These are phyloP conservation scores for Rhipidura dahli DNA, from an alignment of 2,113 vertebrate species.

Conservation along the genomic window DNA sequence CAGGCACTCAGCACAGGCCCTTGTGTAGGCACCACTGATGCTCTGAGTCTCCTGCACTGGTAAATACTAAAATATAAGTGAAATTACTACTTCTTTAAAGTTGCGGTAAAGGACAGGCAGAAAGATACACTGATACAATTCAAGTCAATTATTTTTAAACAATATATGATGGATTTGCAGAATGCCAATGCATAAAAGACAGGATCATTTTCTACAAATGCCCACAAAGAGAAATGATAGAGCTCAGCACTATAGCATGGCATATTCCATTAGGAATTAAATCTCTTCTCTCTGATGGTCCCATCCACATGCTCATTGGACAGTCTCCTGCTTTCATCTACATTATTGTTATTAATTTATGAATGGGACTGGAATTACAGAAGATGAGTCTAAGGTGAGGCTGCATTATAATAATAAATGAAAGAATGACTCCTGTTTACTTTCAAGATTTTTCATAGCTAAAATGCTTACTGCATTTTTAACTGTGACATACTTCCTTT, in stretches of 20 bases:
- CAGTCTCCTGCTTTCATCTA: constrained; percentile 65
- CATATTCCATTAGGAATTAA: constrained; percentile 61
- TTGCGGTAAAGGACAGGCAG: background rate
- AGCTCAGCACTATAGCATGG: constrained; percentile 4
- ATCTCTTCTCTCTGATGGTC: constrained; percentile 60
- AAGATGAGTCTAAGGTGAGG: constrained; percentile 66
- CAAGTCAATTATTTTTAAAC: constrained; percentile 27
- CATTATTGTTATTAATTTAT: constrained; percentile 75
- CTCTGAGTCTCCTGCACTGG: background rate
- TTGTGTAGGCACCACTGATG: fast-evolving
- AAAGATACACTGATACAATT: background rate
- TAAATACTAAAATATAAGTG: background rate
- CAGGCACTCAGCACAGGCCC: background rate
- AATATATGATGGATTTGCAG: constrained; percentile 29
- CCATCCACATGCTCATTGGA: constrained; percentile 67
- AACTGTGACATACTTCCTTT: constrained; percentile 82
- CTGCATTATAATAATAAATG: constrained; percentile 74
- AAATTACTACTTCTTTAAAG: background rate
- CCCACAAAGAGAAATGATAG: constrained; percentile 45
- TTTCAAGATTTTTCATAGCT: constrained; percentile 65
- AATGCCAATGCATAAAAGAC: background rate
- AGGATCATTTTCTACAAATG: constrained; percentile 57
- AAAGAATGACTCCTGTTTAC: constrained; percentile 73
- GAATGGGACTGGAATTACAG: constrained; percentile 65
- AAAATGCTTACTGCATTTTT: constrained; percentile 79